Conservation (phyloP, 2,888 invertebrate genomes). For the Calameuta filiformis region DNA sequence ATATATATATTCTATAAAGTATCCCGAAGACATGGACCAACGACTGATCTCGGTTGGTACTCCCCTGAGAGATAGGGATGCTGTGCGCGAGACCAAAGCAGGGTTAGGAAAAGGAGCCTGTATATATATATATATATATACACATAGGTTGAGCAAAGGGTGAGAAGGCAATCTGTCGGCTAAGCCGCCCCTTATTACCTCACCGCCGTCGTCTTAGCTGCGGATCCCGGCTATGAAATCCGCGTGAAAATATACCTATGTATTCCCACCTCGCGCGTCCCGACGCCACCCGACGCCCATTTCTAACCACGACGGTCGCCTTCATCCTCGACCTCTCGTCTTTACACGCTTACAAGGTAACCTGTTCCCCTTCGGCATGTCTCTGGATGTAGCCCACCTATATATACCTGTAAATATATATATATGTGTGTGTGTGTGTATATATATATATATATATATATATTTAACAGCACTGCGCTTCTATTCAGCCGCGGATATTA, state of each 20-base stretch:
- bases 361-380: not conserved
- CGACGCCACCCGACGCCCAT: not conserved
- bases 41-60: not conserved
- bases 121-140: slow-evolving; percentile 16
- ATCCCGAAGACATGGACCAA: not conserved
- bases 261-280: slow-evolving; percentile 16
- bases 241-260: slow-evolving; percentile 43
- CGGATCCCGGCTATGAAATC: slow-evolving; percentile 29
- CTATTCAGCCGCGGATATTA: not conserved
- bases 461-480: not conserved
- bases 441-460: not conserved
- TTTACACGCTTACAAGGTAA: not conserved
- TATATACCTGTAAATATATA: not conserved
- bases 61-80: not conserved
- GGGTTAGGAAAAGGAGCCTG: slow-evolving; percentile 39
- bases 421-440: no score
- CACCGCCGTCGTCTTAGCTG: slow-evolving; percentile 38
- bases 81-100: slow-evolving; percentile 15
- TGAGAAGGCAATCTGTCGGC: slow-evolving; percentile 54
- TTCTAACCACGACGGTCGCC: not conserved
- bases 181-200: slow-evolving; percentile 59
- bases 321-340: slow-evolving; percentile 2
- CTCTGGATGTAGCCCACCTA: not conserved
- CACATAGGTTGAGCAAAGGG: slow-evolving; percentile 30
- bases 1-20: not conserved